phyloP scores from a whole-genome alignment of 2,113 vertebrate species.

The Sprattus sprattus region DNA sequence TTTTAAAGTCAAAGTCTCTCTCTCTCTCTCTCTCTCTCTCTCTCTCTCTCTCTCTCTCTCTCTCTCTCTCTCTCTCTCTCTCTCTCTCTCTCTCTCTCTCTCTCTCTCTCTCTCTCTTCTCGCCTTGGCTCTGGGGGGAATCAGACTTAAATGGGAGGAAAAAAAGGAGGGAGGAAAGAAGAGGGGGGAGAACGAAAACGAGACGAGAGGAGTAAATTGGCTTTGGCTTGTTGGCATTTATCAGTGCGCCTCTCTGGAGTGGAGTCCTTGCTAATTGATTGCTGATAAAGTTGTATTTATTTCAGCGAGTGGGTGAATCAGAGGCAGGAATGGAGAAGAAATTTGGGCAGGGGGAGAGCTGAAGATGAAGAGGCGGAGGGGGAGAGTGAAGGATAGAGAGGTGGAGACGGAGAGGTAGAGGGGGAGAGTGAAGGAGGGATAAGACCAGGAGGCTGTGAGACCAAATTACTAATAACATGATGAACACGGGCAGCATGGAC shows the following conservation, averaged over 20 bases:
- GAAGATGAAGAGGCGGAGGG: neutral
- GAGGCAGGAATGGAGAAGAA: neutral
- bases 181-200: slow-evolving; percentile 19
- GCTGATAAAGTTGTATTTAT: slow-evolving; percentile 32
- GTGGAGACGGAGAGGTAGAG: neutral
- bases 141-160: no score
- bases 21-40: neutral
- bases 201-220: slow-evolving; percentile 39
- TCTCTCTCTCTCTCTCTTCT: neutral
- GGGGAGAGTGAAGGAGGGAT: neutral
- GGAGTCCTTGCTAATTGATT: slow-evolving; percentile 45
- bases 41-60: neutral
- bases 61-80: no score
- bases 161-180: neutral
- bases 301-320: neutral
- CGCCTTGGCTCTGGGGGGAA: no score
- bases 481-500: no score
- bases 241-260: slow-evolving; percentile 39
- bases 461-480: neutral
- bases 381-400: neutral
- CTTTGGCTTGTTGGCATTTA: slow-evolving; percentile 42
- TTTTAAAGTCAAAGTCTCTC: no score
- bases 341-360: neutral
- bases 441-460: neutral
- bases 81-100: slow-evolving; percentile 12